Evolutionary conservation across 2,797 vertebrate species (phyloP).

Genomic region (Sebastes hubbsi): DNA sequence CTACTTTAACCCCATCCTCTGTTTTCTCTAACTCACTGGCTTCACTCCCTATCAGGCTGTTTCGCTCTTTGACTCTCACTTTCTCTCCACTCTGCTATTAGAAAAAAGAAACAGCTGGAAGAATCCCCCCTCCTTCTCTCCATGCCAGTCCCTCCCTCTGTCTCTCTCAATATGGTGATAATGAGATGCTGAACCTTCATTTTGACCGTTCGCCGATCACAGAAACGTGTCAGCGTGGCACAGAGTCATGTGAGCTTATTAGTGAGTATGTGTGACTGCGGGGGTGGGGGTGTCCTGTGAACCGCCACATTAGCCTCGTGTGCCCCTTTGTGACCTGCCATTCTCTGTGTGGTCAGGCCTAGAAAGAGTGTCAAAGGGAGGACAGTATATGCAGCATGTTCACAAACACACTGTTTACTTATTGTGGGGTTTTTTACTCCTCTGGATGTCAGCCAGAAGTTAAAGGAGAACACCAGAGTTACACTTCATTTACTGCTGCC

Average conservation of each 20-base stretch:
- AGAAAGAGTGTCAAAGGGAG: conserved; percentile 28
- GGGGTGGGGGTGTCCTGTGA: conserved; percentile 15
- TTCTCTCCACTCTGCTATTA: conserved; percentile 52
- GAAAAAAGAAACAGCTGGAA: conserved; percentile 65
- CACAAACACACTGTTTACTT: conserved; percentile 6
- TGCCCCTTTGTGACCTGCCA: conserved; percentile 44
- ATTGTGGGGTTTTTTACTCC: conserved; percentile 11
- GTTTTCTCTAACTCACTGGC: conserved; percentile 18
- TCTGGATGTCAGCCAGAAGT: conserved; percentile 32
- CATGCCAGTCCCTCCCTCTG: conserved; percentile 54
- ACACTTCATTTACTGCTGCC: background rate
- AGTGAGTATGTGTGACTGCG: conserved; percentile 62
- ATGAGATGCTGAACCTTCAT: conserved; percentile 75
- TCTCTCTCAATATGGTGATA: conserved; percentile 79
- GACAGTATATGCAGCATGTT: conserved; percentile 13
- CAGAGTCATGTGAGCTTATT: conserved; percentile 74
- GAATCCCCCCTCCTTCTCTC: conserved; percentile 50
- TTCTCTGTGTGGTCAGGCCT: conserved; percentile 42
- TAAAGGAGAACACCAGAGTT: conserved; percentile 2
- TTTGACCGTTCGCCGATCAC: conserved; percentile 61
- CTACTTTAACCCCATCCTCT: conserved; percentile 62
- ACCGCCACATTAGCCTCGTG: conserved; percentile 19
- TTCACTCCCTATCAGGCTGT: conserved; percentile 28
- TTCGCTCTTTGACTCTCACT: conserved; percentile 43
- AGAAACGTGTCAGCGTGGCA: conserved; percentile 63